Conservation (phyloP, 1,140 invertebrate species). For the Leucophenga varia region DNA sequence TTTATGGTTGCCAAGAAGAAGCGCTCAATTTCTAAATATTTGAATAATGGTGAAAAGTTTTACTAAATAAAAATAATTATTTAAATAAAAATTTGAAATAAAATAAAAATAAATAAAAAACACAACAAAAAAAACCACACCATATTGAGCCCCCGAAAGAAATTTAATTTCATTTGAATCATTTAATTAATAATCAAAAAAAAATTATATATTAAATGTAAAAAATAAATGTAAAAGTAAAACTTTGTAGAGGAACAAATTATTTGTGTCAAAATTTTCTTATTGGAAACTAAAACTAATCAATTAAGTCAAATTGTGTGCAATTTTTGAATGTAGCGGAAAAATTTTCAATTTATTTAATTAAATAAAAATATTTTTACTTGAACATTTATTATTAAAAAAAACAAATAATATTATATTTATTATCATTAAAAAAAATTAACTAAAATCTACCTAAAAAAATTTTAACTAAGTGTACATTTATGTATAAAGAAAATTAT, state of each 20-base stretch:
- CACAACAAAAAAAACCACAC: neutral
- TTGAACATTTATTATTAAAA: conserved; percentile 5
- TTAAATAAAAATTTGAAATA: no score
- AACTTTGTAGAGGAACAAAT: neutral
- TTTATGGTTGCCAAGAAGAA: conserved; percentile 55
- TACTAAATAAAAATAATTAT: conserved; percentile 36
- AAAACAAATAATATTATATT: conserved; percentile 29
- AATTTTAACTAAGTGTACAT: conserved; percentile 17
- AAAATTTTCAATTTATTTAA: conserved; percentile 4
- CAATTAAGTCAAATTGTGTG: no score
- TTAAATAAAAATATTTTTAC: conserved; percentile 19
- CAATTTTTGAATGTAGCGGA: no score
- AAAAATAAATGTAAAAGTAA: conserved; percentile 6
- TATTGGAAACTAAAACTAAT: no score
- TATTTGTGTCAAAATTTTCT: conserved; percentile 37
- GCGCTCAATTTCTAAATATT: conserved; percentile 37
- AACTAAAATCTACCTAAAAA: no score
- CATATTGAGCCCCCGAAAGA: conserved; percentile 8
- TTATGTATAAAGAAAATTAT: conserved; percentile 27
- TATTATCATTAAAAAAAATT: no score
- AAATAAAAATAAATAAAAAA: conserved; percentile 3
- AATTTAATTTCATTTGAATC: neutral
- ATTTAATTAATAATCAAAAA: neutral
- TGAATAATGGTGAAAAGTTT: conserved; percentile 38
- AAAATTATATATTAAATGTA: conserved; percentile 3